These are phyloP conservation scores for Sternarchorhynchus goeldii DNA, from an alignment of 2,797 vertebrate genomes.

Conservation along the genomic window DNA sequence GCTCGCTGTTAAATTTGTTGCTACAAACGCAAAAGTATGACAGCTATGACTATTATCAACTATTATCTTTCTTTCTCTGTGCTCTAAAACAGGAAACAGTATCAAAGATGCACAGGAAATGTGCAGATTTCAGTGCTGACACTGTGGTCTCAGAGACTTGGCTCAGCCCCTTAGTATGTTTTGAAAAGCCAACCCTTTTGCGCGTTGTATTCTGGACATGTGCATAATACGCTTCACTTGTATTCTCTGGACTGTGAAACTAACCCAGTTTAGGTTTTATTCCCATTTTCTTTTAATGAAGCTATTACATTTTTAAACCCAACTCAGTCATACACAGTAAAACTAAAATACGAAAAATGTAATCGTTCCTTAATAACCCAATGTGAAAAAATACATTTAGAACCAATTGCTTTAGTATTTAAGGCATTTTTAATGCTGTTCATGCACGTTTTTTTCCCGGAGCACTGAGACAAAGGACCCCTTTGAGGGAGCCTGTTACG, in stretches of 20 bases:
- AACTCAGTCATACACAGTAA: background rate
- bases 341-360: background rate
- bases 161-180: background rate
- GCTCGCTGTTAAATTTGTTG: background rate
- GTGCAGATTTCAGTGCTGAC: constrained; percentile 1
- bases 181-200: background rate
- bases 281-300: no score
- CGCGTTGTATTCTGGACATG: background rate
- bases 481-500: background rate
- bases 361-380: background rate
- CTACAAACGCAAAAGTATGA: background rate
- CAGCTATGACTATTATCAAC: background rate
- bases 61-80: background rate
- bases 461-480: no score
- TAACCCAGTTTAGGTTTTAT: no score
- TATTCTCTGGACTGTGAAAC: background rate
- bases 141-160: background rate
- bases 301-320: no score
- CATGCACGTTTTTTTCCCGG: no score
- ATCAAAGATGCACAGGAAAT: constrained; percentile 19
- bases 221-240: no score
- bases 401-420: background rate
- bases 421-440: no score
- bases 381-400: background rate
- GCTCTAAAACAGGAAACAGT: constrained; percentile 29